phyloP scores from a whole-genome alignment of 2,888 invertebrate genomes.

The Sacculina carcini region DNA sequence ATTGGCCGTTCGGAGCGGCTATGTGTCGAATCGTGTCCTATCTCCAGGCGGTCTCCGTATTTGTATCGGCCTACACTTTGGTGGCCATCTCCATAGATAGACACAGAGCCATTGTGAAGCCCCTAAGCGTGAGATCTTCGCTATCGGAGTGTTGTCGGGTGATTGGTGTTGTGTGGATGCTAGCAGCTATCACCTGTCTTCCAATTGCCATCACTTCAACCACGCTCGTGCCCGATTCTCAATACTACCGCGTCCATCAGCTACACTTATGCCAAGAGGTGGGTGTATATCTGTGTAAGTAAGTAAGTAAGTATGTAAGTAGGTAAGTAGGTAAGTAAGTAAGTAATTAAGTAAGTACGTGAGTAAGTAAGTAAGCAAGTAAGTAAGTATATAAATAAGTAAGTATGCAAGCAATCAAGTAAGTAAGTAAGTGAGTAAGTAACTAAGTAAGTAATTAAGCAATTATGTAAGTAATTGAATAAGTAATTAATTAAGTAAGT shows the following conservation, averaged over 20 bases:
- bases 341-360: too few relatives aligned
- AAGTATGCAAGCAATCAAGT: too few relatives aligned
- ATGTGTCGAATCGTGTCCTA: constrained; percentile 29
- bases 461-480: too few relatives aligned
- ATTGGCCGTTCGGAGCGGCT: constrained; percentile 63
- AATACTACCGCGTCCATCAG: constrained; percentile 8
- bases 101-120: constrained; percentile 71
- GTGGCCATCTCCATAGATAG: constrained; percentile 73
- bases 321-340: too few relatives aligned
- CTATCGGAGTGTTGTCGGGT: constrained; percentile 39
- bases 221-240: constrained; percentile 14
- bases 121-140: constrained; percentile 49
- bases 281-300: too few relatives aligned
- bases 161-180: constrained; percentile 42
- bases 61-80: constrained; percentile 62
- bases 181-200: constrained; percentile 47
- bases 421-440: too few relatives aligned
- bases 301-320: too few relatives aligned
- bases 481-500: too few relatives aligned
- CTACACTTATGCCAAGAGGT: constrained; percentile 15
- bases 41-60: constrained; percentile 16
- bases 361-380: too few relatives aligned
- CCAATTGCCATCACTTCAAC: constrained; percentile 51
- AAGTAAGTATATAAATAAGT: too few relatives aligned
- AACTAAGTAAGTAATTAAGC: too few relatives aligned